A percentile compares a stretch with the other conserved stretches of the same genome.
phyloP scores from a whole-genome alignment of 2,888 invertebrate genomes.

The Cetonia aurata region DNA sequence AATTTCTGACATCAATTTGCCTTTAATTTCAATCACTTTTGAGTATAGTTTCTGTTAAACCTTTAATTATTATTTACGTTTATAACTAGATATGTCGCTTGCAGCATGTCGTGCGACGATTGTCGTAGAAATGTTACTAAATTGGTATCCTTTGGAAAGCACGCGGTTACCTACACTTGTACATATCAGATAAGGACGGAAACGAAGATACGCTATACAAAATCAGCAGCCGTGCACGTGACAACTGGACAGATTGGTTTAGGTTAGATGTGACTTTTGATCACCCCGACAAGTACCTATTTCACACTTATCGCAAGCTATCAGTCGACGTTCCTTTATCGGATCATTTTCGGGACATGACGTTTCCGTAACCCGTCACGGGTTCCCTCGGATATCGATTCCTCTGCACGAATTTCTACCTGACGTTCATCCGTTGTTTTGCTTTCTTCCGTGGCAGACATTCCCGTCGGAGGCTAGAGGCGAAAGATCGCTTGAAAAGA shows the following conservation, averaged over 20 bases:
- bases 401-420: constrained; percentile 34
- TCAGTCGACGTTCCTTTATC: constrained; percentile 41
- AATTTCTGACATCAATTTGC: too few relatives aligned
- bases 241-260: constrained; percentile 46
- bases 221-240: constrained; percentile 39
- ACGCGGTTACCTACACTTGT: background rate
- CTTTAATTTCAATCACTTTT: too few relatives aligned
- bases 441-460: background rate
- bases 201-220: constrained; percentile 17
- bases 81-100: background rate
- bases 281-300: constrained; percentile 35
- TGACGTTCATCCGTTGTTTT: constrained; percentile 31
- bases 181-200: constrained; percentile 13
- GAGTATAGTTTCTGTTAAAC: too few relatives aligned
- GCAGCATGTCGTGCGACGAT: background rate
- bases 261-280: constrained; percentile 45
- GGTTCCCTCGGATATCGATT: constrained; percentile 24
- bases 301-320: constrained; percentile 39
- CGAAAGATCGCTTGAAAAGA: background rate
- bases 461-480: background rate
- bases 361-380: constrained; percentile 29
- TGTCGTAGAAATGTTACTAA: background rate
- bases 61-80: too few relatives aligned
- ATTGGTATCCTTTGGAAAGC: background rate
- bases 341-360: constrained; percentile 43